Percentiles rank a stretch among this genome's conserved stretches.
phyloP scores from a whole-genome alignment of 2,113 vertebrate species.

The Emberiza fucata region DNA sequence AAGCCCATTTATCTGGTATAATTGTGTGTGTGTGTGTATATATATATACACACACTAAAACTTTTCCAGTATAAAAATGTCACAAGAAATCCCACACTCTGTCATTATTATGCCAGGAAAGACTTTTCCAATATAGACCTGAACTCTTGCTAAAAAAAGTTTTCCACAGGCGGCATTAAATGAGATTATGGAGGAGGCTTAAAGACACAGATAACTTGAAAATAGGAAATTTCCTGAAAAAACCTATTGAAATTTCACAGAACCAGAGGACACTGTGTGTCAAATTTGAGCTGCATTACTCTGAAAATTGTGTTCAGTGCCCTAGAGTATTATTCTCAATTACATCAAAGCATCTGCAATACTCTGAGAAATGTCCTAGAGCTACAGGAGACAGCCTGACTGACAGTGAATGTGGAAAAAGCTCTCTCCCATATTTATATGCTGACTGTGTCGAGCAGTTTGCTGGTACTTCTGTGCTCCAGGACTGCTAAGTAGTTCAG shows the following conservation, averaged over 20 bases:
- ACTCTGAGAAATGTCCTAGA: neutral
- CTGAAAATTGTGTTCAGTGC: neutral
- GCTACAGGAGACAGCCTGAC: neutral
- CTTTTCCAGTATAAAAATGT: neutral
- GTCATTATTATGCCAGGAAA: neutral
- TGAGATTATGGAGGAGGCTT: neutral
- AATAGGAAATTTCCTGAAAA: neutral
- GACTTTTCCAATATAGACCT: neutral
- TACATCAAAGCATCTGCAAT: neutral
- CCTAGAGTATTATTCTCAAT: neutral
- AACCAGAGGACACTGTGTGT: neutral
- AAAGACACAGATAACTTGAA: neutral
- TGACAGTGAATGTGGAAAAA: neutral
- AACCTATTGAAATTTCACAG: neutral
- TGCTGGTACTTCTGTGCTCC: neutral
- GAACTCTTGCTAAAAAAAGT: neutral
- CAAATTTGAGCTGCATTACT: neutral
- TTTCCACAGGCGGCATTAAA: neutral
- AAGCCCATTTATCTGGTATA: neutral
- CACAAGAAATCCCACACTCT: neutral
- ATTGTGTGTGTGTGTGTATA: neutral
- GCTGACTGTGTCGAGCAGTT: neutral
- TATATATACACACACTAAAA: fast-evolving
- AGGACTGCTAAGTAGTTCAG: neutral
- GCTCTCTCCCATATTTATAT: neutral